These are phyloP conservation scores for Pseudomyrmex concolor DNA, from an alignment of 1,140 invertebrate species.

Conservation along the genomic window DNA sequence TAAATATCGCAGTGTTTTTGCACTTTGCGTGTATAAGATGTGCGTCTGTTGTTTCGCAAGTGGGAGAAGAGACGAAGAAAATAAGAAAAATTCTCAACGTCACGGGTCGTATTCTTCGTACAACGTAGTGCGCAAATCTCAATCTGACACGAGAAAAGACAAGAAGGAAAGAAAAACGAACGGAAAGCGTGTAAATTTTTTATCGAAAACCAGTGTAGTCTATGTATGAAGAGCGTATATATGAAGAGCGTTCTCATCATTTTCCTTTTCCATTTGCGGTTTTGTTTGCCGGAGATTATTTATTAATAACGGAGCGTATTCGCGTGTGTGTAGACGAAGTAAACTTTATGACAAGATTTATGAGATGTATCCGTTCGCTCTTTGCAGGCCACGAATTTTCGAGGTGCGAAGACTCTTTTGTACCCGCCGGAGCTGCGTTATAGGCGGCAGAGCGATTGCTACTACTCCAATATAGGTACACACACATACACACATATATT, in stretches of 20 bases:
- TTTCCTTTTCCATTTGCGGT: neutral
- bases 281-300: neutral
- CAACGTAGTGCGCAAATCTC: conserved; percentile 3
- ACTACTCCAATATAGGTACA: conserved; percentile 77
- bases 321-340: neutral
- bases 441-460: conserved; percentile 77
- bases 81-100: conserved; percentile 1
- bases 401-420: conserved; percentile 60
- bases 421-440: conserved; percentile 60
- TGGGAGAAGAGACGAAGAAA: neutral
- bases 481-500: conserved; percentile 3
- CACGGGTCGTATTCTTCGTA: neutral
- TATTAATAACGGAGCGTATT: conserved; percentile 19
- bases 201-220: conserved; percentile 41
- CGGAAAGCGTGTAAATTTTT: conserved; percentile 29
- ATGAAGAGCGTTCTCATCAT: no score
- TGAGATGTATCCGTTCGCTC: conserved; percentile 17
- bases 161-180: neutral
- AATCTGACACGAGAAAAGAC: neutral
- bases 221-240: neutral
- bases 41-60: no score
- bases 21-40: no score
- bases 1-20: no score
- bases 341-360: conserved; percentile 29
- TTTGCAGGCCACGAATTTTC: conserved; percentile 67